Base-by-base conservation (phyloP, 2,888 invertebrate species). In the Pachymerium ferrugineum region DNA sequence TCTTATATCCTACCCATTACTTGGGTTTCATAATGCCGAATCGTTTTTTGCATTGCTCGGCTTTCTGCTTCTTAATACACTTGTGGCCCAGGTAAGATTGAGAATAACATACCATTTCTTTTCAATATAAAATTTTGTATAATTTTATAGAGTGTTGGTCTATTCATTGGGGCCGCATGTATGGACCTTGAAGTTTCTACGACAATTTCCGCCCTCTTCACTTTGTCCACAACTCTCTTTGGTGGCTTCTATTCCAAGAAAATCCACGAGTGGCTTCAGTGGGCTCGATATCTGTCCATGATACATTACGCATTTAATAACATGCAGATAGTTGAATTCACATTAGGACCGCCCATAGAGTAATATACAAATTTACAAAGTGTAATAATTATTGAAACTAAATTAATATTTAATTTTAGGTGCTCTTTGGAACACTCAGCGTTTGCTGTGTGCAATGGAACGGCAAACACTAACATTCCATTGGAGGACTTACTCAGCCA, bases 291-390 rank as follows among this genome's bases (percentile, higher is more conserved):
- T 80, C 85, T 89, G 74, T 90, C 90, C 71, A 88, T 90, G 88
- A 88, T 91, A 72, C 89, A 90, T 81, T 91, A 91, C 82, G 90
- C 90, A 74, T 91, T 89, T 83, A 89, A 90, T 80, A 90, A 90
- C 81, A 89, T 91, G 89, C 90, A 90, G 82, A 89, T 89, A 77
- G 85, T 91, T 62, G 91, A 92, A 81, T 90, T 91, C 80, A 86
- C 87, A 76, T 87, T 89, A 80, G 90, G 90, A 78, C 85, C 87
- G 77, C 87, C 88, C 67, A 88, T 91, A 77, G 81, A 83, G 89
- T 91, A 85, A 86, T 88, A 10, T 4, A 22, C 6, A 54, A 54
- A n/a, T n/a, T 54, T 3, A 54, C 14, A 54, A 22, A 0, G 10
- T n/a, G 22, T 19, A 12, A 1, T 72, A 38, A 16, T 10, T 6